Percentiles rank a stretch among this genome's conserved stretches.
Evolutionary conservation across 2,113 vertebrate genomes (phyloP).

Genomic region (Bubo scandiacus): DNA sequence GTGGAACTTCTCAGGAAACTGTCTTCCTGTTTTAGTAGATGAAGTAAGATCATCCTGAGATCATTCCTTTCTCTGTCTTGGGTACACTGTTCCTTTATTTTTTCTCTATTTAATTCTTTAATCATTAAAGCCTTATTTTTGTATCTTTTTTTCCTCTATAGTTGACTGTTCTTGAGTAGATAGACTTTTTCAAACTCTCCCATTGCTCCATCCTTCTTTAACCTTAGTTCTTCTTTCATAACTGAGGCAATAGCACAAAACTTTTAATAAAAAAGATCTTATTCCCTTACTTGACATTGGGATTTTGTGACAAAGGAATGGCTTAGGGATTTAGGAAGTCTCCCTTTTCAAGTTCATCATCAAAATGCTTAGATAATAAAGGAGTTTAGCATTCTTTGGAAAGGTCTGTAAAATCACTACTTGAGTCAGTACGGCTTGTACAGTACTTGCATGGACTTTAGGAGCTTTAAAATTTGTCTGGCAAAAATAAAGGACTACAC

Average conservation of each 20-base stretch:
- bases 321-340: background rate
- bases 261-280: background rate
- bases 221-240: background rate
- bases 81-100: background rate
- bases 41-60: background rate
- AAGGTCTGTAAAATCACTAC: background rate
- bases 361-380: background rate
- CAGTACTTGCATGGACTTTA: background rate
- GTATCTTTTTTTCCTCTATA: background rate
- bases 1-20: background rate
- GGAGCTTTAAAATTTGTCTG: background rate
- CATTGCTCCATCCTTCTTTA: background rate
- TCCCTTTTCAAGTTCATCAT: background rate
- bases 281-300: background rate
- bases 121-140: background rate
- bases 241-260: background rate
- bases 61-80: background rate
- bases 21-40: background rate
- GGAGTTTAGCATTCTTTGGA: background rate
- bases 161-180: background rate
- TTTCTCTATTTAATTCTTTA: background rate
- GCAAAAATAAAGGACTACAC: background rate
- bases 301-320: background rate
- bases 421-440: background rate
- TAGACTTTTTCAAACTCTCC: background rate